A percentile compares a stretch with the other conserved stretches of the same genome.
phyloP scores from a whole-genome alignment of 2,888 invertebrate species.

The Hyles lineata region DNA sequence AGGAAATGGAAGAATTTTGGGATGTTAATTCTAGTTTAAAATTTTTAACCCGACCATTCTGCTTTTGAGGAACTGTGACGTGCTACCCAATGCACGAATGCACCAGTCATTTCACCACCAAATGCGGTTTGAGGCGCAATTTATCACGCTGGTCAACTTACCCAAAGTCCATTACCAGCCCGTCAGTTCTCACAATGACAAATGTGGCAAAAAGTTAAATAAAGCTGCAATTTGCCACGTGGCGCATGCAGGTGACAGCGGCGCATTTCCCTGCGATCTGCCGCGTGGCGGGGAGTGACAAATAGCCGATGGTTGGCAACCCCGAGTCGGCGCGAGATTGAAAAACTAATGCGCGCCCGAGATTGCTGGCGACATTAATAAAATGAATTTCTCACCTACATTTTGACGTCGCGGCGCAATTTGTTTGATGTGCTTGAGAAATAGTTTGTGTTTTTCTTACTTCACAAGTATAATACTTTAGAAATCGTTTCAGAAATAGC shows the following conservation, averaged over 20 bases:
- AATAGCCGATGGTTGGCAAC: slow-evolving; percentile 24
- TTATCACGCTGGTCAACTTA: too few relatives aligned
- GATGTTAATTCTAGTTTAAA: too few relatives aligned
- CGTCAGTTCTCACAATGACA: background rate
- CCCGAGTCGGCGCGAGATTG: background rate
- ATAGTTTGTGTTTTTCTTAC: background rate
- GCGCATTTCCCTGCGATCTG: slow-evolving; percentile 15
- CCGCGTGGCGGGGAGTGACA: slow-evolving; percentile 1
- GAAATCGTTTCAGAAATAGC: too few relatives aligned
- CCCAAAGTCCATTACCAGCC: too few relatives aligned
- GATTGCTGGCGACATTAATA: slow-evolving; percentile 5
- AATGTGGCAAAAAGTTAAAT: background rate
- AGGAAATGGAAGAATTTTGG: too few relatives aligned
- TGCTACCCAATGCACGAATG: too few relatives aligned
- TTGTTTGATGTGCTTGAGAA: background rate
- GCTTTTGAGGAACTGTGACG: too few relatives aligned
- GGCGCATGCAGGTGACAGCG: slow-evolving; percentile 14
- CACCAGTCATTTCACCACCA: too few relatives aligned
- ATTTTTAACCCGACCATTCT: too few relatives aligned
- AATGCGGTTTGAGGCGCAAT: too few relatives aligned
- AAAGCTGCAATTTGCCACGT: slow-evolving; percentile 6
- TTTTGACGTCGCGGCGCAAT: background rate
- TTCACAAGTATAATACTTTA: too few relatives aligned
- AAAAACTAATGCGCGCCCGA: slow-evolving; percentile 17
- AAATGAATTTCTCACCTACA: slow-evolving; percentile 22